Evolutionary conservation across 2,888 invertebrate species (phyloP).

Genomic region (Cephus sareptanus): DNA sequence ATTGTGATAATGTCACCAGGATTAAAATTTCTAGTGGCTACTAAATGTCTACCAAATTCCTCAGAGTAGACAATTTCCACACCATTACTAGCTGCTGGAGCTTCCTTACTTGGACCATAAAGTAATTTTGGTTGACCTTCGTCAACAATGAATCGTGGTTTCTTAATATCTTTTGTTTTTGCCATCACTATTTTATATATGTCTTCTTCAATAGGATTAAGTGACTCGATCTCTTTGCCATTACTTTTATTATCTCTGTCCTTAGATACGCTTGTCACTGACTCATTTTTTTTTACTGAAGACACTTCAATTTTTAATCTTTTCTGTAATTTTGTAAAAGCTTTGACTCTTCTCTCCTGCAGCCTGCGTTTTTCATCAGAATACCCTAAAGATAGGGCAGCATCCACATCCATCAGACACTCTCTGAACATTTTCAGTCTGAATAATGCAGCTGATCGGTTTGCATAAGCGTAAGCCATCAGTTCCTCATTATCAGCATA

Average conservation of each 20-base stretch:
- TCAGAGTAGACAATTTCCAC: slow-evolving; percentile 48
- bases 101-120: slow-evolving; percentile 52
- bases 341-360: slow-evolving; percentile 52
- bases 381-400: slow-evolving; percentile 53
- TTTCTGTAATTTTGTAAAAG: slow-evolving; percentile 46
- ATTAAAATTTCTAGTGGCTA: slow-evolving; percentile 54
- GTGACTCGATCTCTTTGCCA: slow-evolving; percentile 24
- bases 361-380: slow-evolving; percentile 53
- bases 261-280: too few species aligned
- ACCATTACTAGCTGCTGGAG: slow-evolving; percentile 53
- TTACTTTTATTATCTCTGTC: too few species aligned
- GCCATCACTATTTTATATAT: neutral
- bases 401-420: slow-evolving; percentile 58
- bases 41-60: slow-evolving; percentile 57
- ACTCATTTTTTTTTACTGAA: too few species aligned
- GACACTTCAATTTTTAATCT: neutral
- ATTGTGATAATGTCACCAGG: slow-evolving; percentile 57
- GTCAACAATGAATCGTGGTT: slow-evolving; percentile 43
- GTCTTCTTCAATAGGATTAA: slow-evolving; percentile 19
- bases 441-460: slow-evolving; percentile 61
- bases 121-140: slow-evolving; percentile 44
- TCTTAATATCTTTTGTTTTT: slow-evolving; percentile 1
- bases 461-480: slow-evolving; percentile 59
- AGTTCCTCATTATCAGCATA: slow-evolving; percentile 52
- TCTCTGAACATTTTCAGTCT: slow-evolving; percentile 55